Base-by-base conservation (phyloP, 2,113 vertebrate genomes). In the Nothobranchius furzeri region DNA sequence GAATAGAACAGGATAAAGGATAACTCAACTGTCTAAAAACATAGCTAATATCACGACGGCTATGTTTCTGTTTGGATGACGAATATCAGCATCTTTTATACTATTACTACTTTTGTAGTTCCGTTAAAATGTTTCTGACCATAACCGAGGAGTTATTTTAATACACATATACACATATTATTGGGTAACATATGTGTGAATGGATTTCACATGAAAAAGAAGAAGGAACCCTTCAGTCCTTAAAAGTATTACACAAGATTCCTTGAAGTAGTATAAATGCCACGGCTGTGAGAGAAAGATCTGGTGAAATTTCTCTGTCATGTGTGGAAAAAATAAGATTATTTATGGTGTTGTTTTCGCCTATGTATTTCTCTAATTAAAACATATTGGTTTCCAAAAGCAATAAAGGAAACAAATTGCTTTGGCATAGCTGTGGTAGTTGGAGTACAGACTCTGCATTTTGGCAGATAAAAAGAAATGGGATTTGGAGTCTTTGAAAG, bases 301-400 rank as follows among this genome's bases (percentile, higher is more conserved):
- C 85, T 84, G 68, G 89, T 49, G 40, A 81, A 75, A 89, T 91
- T 80, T 76, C 79, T 83, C 87, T 90, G 83, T 92, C 86, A 85
- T 88, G 87, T 86, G 73, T 83, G 83, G 81, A 65, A 84, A 20
- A 81, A 65, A 73, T 68, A 65, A 54, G 76, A 84, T 92, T 92
- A 90, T 90, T 88, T 87, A 91, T 88, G 88, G 79, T 85, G 86
- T 91, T 89, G 85, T 92, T 91, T 88, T 87, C 87, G 76, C 79
- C 83, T 88, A 84, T 80, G 87, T 86, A 88, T 88, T 89, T 68
- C 72, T 77, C 89, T 90, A 89, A 92, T 93, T 92, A 91, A 90
- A 92, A 88, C 85, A 84, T 79, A 87, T 89, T 76, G 81, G 81
- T 80, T 84, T 90, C 85, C 88, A 90, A 90, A 87, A 85, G 86